Percentiles rank a stretch among this genome's conserved stretches.
These are phyloP conservation scores for Enteromius viviparus DNA, from an alignment of 2,797 vertebrate genomes.

Conservation along the genomic window DNA sequence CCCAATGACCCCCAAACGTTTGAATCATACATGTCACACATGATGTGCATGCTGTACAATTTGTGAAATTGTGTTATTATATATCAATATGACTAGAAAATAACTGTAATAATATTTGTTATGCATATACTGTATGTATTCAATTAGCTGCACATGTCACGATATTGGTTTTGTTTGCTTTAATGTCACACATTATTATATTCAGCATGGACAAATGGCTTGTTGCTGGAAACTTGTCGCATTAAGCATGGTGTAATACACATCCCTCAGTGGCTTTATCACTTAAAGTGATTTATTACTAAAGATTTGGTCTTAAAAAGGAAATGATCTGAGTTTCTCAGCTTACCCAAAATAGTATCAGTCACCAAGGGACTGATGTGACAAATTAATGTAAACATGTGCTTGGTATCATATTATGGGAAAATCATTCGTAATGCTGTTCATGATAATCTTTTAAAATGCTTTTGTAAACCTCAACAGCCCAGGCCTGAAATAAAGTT, in stretches of 20 bases:
- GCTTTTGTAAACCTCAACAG: slow-evolving; percentile 2
- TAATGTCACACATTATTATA: background rate
- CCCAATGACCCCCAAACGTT: background rate
- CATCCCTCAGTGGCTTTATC: background rate
- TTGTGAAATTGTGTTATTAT: background rate
- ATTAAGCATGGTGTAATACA: background rate
- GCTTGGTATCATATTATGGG: background rate
- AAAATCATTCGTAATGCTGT: background rate
- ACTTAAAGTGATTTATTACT: slow-evolving; percentile 30
- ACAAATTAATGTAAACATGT: slow-evolving; percentile 2
- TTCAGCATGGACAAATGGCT: background rate
- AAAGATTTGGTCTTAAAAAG: slow-evolving; percentile 12
- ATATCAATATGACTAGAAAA: background rate
- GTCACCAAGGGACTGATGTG: background rate
- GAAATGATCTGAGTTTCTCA: slow-evolving; percentile 4
- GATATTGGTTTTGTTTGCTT: background rate
- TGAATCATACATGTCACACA: background rate
- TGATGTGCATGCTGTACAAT: background rate
- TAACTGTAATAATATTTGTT: background rate
- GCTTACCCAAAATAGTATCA: background rate
- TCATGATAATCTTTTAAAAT: background rate
- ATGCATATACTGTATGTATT: background rate
- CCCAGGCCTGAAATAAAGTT: background rate
- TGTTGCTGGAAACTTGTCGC: background rate
- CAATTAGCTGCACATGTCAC: background rate